phyloP scores from a whole-genome alignment of 2,888 invertebrate species.

The Drosophila monieri region DNA sequence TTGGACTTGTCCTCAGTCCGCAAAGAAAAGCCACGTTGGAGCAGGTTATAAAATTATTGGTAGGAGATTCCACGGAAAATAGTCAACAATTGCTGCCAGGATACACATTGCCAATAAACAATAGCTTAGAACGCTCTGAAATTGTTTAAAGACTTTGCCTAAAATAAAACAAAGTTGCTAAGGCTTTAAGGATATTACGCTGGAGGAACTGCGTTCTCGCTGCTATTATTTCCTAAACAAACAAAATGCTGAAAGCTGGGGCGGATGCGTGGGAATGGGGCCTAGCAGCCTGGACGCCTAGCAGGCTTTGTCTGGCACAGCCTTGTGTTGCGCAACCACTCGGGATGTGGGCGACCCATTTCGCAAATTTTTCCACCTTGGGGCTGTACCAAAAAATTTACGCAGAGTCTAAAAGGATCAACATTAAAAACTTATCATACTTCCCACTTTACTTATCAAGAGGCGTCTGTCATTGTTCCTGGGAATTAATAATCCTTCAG shows the following conservation, averaged over 20 bases:
- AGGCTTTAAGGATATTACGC: conserved; percentile 12
- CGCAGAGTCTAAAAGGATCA: neutral
- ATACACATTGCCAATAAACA: conserved; percentile 9
- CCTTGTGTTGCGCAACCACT: conserved; percentile 24
- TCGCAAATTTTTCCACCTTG: conserved; percentile 4
- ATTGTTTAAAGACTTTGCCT: neutral
- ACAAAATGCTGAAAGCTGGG: conserved; percentile 9
- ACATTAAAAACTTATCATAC: neutral
- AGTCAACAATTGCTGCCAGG: neutral
- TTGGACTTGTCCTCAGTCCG: neutral
- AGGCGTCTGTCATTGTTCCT: neutral
- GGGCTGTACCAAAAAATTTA: neutral
- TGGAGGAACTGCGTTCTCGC: conserved; percentile 11
- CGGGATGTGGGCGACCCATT: conserved; percentile 3
- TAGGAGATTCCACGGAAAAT: neutral
- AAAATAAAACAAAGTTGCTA: conserved; percentile 8
- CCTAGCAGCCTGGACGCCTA: neutral
- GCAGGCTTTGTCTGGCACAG: conserved; percentile 1
- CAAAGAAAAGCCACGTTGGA: neutral
- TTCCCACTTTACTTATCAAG: neutral
- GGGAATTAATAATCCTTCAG: conserved; percentile 8
- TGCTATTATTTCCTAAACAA: conserved; percentile 28
- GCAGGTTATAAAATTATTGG: neutral
- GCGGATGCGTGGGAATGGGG: conserved; percentile 10
- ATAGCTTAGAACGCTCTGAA: conserved; percentile 1